phyloP scores from a whole-genome alignment of 23 tunicate species.

The Styela plicata region DNA sequence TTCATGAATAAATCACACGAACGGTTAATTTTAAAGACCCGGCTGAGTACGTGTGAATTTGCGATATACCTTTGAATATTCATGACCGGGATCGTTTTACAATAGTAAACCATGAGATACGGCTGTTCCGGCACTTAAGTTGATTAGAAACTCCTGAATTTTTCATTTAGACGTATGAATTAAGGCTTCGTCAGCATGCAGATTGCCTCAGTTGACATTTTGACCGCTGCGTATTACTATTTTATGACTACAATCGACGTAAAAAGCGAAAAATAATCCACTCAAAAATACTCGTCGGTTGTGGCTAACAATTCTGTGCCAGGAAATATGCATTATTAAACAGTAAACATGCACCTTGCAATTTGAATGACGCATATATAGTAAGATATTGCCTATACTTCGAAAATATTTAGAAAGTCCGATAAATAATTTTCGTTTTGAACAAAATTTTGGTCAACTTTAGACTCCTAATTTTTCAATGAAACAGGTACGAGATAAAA shows the following conservation, averaged over 20 bases:
- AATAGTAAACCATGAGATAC: conserved; percentile 16
- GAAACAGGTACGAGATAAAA: no score
- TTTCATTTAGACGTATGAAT: conserved; percentile 11
- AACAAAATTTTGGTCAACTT: no score
- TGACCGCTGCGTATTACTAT: not conserved
- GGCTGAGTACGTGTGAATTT: conserved; percentile 31
- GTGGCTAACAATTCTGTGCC: not conserved
- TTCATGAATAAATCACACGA: conserved; percentile 75
- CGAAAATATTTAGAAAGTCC: no score
- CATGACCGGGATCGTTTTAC: conserved; percentile 46
- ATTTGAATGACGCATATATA: not conserved
- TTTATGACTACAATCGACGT: not conserved
- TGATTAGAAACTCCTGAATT: conserved; percentile 29
- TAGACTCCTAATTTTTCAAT: no score
- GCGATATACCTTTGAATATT: conserved; percentile 63
- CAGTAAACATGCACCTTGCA: not conserved
- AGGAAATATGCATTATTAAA: not conserved
- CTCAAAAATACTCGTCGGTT: not conserved
- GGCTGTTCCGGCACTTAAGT: conserved; percentile 30
- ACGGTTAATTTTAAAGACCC: conserved; percentile 27
- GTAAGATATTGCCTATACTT: no score
- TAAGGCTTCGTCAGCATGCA: not conserved
- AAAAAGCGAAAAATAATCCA: not conserved
- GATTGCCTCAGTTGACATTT: not conserved
- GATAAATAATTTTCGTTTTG: no score